These are phyloP conservation scores for Barbus barbus DNA, from an alignment of 2,113 vertebrate genomes.

Conservation along the genomic window DNA sequence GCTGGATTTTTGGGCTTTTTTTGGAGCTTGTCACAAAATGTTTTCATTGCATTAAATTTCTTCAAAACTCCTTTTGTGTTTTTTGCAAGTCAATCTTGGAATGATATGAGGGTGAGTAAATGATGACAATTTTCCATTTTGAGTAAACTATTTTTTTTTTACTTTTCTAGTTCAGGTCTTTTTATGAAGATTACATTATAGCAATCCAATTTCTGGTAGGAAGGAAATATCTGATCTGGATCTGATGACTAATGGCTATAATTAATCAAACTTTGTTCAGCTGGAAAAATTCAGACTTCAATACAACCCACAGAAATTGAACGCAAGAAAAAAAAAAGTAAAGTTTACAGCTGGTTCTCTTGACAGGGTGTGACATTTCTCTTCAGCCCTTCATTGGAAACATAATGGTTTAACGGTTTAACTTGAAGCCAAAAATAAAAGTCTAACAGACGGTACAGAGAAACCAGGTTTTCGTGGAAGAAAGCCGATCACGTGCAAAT, in stretches of 20 bases:
- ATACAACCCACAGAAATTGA: not conserved
- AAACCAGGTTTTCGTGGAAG: not conserved
- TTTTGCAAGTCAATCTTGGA: not conserved
- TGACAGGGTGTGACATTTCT: constrained; percentile 32
- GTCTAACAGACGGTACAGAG: not conserved
- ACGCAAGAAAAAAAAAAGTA: not conserved
- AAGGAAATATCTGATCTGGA: not conserved
- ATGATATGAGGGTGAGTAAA: not conserved
- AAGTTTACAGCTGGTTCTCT: constrained; percentile 9
- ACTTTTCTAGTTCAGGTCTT: not conserved
- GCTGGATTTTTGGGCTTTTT: not conserved
- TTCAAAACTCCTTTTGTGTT: not conserved
- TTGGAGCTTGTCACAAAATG: not conserved
- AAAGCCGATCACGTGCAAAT: not conserved
- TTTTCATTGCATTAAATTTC: not conserved
- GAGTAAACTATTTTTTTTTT: not conserved
- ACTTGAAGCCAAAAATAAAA: constrained; percentile 2
- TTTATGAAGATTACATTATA: constrained; percentile 26
- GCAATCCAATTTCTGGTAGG: constrained; percentile 15
- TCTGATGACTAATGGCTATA: constrained; percentile 21
- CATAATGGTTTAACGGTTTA: constrained; percentile 11
- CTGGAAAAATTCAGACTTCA: not conserved
- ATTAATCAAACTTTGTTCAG: constrained; percentile 25
- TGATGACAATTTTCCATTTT: not conserved
- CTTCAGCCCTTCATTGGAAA: constrained; percentile 8